Conservation (phyloP, 2,113 vertebrate genomes). For the Callipepla californica region DNA sequence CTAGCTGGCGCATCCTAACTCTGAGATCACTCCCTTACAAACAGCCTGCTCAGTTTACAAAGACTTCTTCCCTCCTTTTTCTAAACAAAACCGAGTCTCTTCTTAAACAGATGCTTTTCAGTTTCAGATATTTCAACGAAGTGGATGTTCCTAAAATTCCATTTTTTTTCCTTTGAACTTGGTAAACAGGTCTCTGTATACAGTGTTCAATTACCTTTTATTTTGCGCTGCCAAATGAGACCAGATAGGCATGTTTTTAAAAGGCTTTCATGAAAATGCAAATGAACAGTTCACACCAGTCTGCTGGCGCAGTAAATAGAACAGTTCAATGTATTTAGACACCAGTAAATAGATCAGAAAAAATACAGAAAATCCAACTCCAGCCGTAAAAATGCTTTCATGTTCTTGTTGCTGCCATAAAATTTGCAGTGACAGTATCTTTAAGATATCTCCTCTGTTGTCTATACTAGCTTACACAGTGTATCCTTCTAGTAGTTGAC, state of each 20-base stretch:
- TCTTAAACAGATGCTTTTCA: neutral
- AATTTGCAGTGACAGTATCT: conserved; percentile 14
- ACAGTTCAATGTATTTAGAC: neutral
- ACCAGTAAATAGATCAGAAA: neutral
- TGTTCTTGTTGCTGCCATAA: conserved; percentile 1
- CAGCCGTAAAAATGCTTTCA: neutral
- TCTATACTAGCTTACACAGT: neutral
- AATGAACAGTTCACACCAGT: conserved; percentile 42
- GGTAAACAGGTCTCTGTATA: conserved; percentile 25
- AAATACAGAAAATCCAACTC: neutral
- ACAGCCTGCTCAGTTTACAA: neutral
- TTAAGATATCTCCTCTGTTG: neutral
- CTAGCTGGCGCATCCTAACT: neutral
- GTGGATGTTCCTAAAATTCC: neutral
- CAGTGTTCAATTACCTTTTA: conserved; percentile 48
- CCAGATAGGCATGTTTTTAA: conserved; percentile 37
- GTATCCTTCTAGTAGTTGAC: neutral
- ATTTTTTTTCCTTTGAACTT: neutral
- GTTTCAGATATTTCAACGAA: neutral
- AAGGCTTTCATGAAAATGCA: conserved; percentile 54
- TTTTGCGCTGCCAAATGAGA: conserved; percentile 37
- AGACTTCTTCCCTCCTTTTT: neutral
- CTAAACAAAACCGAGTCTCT: conserved; percentile 16
- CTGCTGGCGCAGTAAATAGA: conserved; percentile 24
- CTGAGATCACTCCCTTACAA: neutral